phyloP scores from a whole-genome alignment of 2,113 vertebrate genomes.

The Alaudala cheleensis region DNA sequence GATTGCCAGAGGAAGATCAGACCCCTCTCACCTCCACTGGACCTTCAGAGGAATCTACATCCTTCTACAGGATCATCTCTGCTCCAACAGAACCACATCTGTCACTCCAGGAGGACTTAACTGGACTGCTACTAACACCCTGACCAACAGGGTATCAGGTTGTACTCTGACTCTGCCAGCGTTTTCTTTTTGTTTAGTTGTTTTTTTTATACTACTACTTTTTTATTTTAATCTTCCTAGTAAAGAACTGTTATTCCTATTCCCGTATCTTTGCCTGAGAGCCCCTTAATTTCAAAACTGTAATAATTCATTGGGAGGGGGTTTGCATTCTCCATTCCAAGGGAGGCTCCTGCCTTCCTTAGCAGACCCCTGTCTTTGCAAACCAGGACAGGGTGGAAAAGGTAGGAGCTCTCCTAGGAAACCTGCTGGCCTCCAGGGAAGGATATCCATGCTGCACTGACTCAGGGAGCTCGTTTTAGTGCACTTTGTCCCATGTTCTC shows the following conservation, averaged over 20 bases:
- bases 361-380: background rate
- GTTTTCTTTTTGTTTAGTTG: background rate
- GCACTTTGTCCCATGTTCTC: rapidly evolving
- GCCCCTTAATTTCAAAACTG: background rate
- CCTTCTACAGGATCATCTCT: background rate
- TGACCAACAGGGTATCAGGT: background rate
- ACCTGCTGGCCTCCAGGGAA: rapidly evolving
- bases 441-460: background rate
- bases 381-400: background rate
- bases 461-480: background rate
- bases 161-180: background rate
- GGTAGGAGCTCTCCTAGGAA: background rate
- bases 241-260: background rate
- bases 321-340: background rate
- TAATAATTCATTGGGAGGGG: background rate
- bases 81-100: background rate
- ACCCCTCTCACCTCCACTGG: background rate
- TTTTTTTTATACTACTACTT: background rate
- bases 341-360: background rate
- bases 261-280: background rate
- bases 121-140: background rate
- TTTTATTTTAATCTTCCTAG: background rate
- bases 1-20: background rate
- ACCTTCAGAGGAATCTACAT: background rate
- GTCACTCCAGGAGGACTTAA: background rate